Evolutionary conservation across 1,140 invertebrate species (phyloP), one percentile per base, ranked within the genome.

Genomic region (Musca vetustissima): DNA sequence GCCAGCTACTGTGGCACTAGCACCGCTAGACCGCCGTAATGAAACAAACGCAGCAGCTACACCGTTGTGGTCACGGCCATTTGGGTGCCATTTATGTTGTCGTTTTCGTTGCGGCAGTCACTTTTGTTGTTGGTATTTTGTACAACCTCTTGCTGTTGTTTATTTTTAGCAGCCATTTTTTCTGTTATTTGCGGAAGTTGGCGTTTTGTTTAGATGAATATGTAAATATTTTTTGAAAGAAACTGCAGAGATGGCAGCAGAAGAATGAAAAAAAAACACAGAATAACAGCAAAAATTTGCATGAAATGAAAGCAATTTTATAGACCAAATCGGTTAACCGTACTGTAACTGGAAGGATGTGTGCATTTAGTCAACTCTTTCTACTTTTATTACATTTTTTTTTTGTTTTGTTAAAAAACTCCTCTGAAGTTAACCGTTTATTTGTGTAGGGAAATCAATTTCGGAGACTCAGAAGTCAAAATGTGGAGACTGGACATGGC

Each of bases 161-260:
- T 53, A 32, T 67, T 53, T 36, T 67, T 67, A 21, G 28, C 24
- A 24, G 21, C 64, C n/a, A 43, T 36, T 48, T 50, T 49, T 66
- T n/a, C n/a, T n/a, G n/a, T n/a, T 28, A 36, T 53, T 67, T 53
- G 49, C 66, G 66, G 66, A 67, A 67, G 50, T 67, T 53, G 66
- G 28, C 49, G 50, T 67, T 67, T 67, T 67, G 49, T 67, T 53
- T 67, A 67, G 66, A 67, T 67, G 66, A 67, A 67, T 67, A 67
- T 67, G 66, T 50, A 67, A 67, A 67, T 67, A 67, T 67, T 36
- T n/a, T n/a, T 50, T 52, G 15, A 14, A 48, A 59, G 25, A 59
- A 55, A 59, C 17, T 14, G 25, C 57, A 28, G 25, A 24, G 4
- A 25, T 25, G 28, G 22, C n/a, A n/a, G n/a, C n/a, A n/a, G n/a